These are phyloP conservation scores for Machimus rusticus DNA, from an alignment of 2,888 invertebrate genomes.

Conservation along the genomic window DNA sequence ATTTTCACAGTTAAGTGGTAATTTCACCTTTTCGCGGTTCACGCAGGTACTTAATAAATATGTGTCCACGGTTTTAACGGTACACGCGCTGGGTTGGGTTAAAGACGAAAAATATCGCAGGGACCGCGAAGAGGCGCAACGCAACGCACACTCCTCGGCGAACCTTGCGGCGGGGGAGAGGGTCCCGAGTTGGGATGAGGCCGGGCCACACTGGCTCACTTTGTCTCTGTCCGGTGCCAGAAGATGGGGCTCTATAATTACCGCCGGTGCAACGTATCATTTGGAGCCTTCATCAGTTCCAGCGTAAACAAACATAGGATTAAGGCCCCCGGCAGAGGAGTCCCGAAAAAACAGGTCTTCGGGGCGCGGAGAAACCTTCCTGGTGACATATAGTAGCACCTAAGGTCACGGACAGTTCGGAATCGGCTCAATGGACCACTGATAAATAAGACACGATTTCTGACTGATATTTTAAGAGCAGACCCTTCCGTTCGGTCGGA, in stretches of 20 bases:
- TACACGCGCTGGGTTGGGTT: constrained; percentile 29
- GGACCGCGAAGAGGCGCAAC: not conserved
- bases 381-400: constrained; percentile 39
- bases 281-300: constrained; percentile 36
- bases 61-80: constrained; percentile 39
- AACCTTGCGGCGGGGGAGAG: not conserved
- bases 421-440: not conserved
- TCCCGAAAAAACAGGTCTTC: not conserved
- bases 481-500: not conserved
- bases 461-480: constrained; percentile 10
- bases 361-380: not conserved
- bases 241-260: constrained; percentile 21
- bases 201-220: not conserved
- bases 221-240: constrained; percentile 34
- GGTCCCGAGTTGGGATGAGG: not conserved
- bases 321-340: not conserved
- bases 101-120: not conserved
- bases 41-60: constrained; percentile 32
- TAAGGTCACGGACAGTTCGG: constrained; percentile 19
- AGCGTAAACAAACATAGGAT: constrained; percentile 31
- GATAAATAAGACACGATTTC: constrained; percentile 7
- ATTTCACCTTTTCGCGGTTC: constrained; percentile 21
- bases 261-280: constrained; percentile 19
- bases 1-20: constrained; percentile 38
- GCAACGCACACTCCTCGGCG: not conserved